Base-by-base conservation (phyloP, 2,888 invertebrate species). In the Papilio elwesi region DNA sequence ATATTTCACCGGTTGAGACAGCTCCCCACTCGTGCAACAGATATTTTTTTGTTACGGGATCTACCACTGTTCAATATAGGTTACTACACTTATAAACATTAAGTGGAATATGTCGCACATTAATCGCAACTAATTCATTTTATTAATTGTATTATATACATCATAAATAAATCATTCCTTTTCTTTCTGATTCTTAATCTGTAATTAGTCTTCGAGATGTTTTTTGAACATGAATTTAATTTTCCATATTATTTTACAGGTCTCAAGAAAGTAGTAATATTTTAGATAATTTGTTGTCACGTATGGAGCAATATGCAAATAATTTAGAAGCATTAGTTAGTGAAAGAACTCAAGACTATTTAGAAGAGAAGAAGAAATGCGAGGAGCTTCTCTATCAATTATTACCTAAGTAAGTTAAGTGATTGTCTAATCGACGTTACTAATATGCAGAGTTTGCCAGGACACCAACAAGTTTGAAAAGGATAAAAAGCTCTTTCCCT, bases 281-380 rank as follows among this genome's bases (percentile, higher is more conserved):
- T 78, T 94, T 98, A 82, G 99, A 99, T 93, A 99, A 99, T 92
- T 95, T 99, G 75, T 94, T 98, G 67, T 97, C 98, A 71, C 97
- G 99, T 78, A 99, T 99, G 99, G 99, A 99, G 88, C 98, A 99
- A 88, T 99, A 99, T 86, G 99, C 99, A 51, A 99, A 98, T 93
- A 99, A 99, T 91, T 95, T 99, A 89, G 99, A 99, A 93, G 96
- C 96, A 57, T 94, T 99, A 78, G 99, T 99, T 38, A 98, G 98
- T 84, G 99, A 99, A 88, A 95, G 99, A 78, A 99, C 99, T 0
- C 97, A 98, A 74, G 99, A 99, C 90, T 99, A 99, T 89, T 95
- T 99, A 82, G 99, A 99, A 84, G 99, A 99, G 92, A 99, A 99
- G 93, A 96, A 98, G 81, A 99, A 98, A 93, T 99, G 99, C 81